Base-by-base conservation (phyloP, 2,797 vertebrate species). In the Megalops cyprinoides region DNA sequence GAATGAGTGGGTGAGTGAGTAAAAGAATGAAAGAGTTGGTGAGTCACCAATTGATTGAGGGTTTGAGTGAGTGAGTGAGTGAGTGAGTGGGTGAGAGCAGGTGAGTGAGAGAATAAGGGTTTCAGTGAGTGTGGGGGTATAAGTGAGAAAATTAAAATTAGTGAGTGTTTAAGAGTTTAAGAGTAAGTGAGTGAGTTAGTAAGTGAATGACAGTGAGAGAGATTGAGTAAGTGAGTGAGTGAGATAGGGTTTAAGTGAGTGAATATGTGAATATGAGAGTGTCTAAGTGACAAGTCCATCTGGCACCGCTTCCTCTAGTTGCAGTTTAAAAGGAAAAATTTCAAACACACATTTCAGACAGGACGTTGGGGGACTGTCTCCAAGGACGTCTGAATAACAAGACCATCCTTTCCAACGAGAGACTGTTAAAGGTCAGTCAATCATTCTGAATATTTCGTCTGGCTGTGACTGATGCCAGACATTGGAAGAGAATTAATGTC, bases 401-500 rank as follows among this genome's bases (percentile, higher is more conserved):
- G 60, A 31, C 60, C 1, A 28, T 62, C 18, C 60, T 62, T 6
- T 62, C 60, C 12, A 12, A 62, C 34, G 31, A 9, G 34, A 28
- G 25, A 28, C 60, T 62, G 28, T 62, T 78, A 78, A 78, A 78
- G 60, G 77, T 78, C 77, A 78, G 42, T 78, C 58, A 69, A 23
- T 79, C 25, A 79, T 34, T 44, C 77, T 1, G 28, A 69, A 69
- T 69, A 51, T 79, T 79, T 69, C 77, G 67, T 58, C 34, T 25
- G 14, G 60, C 44, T 79, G 10, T 44, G 51, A 65, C 25, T 25
- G 28, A 37, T n/a, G 25, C 60, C 34, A 48, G 14, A 69, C 25
- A n/a, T 23, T 10, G 49, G 23, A 67, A 10, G 48, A 49, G 44
- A 79, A 15, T 23, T 78, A 48, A 78, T 49, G 44, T 53, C 44